Base-by-base conservation (phyloP, 2,113 vertebrate species). In the Lepisosteus osseus region DNA sequence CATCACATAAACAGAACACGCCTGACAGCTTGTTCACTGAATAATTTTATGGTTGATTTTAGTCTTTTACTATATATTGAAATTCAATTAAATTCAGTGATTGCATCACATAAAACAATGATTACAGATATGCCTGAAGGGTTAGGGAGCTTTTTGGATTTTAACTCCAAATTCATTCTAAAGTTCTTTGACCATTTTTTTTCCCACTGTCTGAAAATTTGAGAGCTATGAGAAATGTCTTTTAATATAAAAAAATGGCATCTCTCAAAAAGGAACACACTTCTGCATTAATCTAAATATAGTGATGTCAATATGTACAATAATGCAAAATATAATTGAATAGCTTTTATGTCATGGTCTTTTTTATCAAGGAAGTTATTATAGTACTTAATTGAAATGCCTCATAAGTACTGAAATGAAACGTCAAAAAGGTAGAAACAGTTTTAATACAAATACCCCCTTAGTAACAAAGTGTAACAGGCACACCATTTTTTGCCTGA, bases 201-300 rank as follows among this genome's bases (percentile, higher is more conserved):
- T 11, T 54, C 14, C 47, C 55, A 7, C 15, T 42, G 70, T 6
- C 51, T 42, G 45, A 15, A 29, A 29, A 14, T 15, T 43, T 55
- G 45, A 40, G 29, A 64, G 7, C 47, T 65, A 42, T 65, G 13
- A 17, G 14, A 66, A 42, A 17, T 59, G 13, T 61, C 41, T 47
- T 17, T 2, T n/a, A 61, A 72, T 44, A 63, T 17, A 63, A 56
- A 42, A 41, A 72, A 64, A 66, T 72, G 54, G 64, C 57, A 12
- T 59, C 54, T 61, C 42, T 40, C n/a, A 8, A 57, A 44, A 13
- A 12, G 15, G 45, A 47, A 8, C 8, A 40, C 17, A 6, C 29
- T 17, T 54, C 45, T 65, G 11, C 11, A 56, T 7, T 56, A 17
- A 17, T 61, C 42, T 63, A 45, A 66, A 66, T 6, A 47, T 15